Conservation (phyloP, 1,140 invertebrate genomes). For the Mycetomoellerius zeteki region DNA sequence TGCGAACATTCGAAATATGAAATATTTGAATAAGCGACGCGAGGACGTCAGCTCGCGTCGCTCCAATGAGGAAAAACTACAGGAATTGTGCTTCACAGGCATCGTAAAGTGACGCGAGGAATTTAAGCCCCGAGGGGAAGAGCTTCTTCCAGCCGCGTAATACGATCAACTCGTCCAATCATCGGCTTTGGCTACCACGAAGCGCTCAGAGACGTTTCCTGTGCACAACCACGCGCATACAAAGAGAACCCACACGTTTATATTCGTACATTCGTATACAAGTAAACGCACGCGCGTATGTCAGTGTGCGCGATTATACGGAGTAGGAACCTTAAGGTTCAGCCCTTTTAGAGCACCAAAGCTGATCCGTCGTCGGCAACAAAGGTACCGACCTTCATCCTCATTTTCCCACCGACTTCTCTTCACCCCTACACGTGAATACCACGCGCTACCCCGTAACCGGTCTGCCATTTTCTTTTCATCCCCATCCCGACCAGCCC, state of each 20-base stretch:
- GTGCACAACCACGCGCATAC: neutral
- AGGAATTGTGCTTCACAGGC: neutral
- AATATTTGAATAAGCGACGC: conserved; percentile 26
- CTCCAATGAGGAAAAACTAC: neutral
- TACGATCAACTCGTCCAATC: conserved; percentile 69
- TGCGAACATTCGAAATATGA: neutral
- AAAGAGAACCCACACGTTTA: neutral
- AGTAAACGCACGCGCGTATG: neutral
- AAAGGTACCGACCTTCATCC: conserved; percentile 73
- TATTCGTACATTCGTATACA: neutral
- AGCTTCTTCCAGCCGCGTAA: conserved; percentile 58
- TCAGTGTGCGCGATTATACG: conserved; percentile 44
- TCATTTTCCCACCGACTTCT: conserved; percentile 72
- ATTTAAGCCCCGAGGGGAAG: conserved; percentile 43
- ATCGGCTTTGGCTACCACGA: conserved; percentile 63
- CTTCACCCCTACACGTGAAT: conserved; percentile 63
- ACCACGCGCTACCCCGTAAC: conserved; percentile 70
- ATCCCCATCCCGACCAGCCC: conserved; percentile 70
- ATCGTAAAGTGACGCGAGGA: conserved; percentile 54
- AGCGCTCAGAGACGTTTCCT: conserved; percentile 42
- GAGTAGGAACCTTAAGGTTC: conserved; percentile 64
- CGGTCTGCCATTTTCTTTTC: conserved; percentile 80
- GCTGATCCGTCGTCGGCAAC: conserved; percentile 66
- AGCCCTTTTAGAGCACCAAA: conserved; percentile 62
- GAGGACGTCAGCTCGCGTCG: neutral